phyloP scores from a whole-genome alignment of 2,797 vertebrate genomes.

The Gadopsis marmoratus region DNA sequence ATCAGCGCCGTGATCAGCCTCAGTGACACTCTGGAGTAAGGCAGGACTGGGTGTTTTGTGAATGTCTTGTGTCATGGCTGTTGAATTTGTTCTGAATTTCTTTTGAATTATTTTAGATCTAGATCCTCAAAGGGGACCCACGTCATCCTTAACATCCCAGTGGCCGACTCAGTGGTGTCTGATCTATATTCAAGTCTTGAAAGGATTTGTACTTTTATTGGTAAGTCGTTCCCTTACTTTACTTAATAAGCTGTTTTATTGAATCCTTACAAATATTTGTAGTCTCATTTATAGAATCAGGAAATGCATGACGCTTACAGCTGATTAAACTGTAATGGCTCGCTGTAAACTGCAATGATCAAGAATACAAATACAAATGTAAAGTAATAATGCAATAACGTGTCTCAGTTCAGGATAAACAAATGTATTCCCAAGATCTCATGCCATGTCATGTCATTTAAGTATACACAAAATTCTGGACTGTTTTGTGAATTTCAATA shows the following conservation, averaged over 20 bases:
- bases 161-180: constrained; percentile 77
- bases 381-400: neutral
- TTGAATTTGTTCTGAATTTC: neutral
- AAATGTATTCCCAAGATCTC: no score
- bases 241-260: neutral
- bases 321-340: neutral
- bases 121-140: constrained; percentile 51
- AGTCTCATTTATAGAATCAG: neutral
- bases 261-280: neutral
- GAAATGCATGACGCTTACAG: neutral
- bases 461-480: no score
- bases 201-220: constrained; percentile 87
- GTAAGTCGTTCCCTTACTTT: constrained; percentile 70
- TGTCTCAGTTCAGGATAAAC: no score
- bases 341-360: neutral
- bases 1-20: constrained; percentile 86
- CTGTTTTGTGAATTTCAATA: neutral
- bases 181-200: constrained; percentile 82
- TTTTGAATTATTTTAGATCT: neutral
- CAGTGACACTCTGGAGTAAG: constrained; percentile 78
- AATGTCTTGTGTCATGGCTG: neutral
- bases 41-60: neutral
- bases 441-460: no score
- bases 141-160: constrained; percentile 80
- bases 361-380: neutral